These are phyloP conservation scores for Adelges cooleyi DNA, from an alignment of 1,140 invertebrate genomes.

Conservation along the genomic window DNA sequence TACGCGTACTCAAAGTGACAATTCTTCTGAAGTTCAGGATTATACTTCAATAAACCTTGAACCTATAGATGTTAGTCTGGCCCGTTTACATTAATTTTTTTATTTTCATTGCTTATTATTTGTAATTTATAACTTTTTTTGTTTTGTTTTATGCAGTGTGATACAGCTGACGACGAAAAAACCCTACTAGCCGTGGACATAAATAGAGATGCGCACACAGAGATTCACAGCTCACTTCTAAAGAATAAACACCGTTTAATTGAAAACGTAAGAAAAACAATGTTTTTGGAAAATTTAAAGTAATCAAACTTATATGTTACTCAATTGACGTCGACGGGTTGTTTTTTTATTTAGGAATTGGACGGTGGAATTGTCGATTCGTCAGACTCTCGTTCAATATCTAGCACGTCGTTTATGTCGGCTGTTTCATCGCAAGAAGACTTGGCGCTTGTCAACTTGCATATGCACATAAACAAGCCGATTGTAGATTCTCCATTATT, in stretches of 20 bases:
- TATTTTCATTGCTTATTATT: no score
- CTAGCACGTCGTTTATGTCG: constrained; percentile 55
- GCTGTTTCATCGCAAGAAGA: constrained; percentile 77
- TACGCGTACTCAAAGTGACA: background rate
- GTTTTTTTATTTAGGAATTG: background rate
- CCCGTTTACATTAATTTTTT: no score
- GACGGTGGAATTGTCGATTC: constrained; percentile 39
- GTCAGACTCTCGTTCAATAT: constrained; percentile 58
- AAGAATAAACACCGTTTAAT: constrained; percentile 12
- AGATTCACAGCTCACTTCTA: background rate
- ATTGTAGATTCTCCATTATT: constrained; percentile 85
- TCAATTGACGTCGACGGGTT: no score
- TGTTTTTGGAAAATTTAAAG: no score
- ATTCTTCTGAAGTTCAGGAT: background rate
- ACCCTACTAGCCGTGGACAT: constrained; percentile 18
- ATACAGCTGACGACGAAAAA: constrained; percentile 21
- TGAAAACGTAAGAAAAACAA: background rate
- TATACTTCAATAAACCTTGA: constrained; percentile 7
- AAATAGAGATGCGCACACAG: background rate
- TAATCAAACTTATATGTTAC: no score
- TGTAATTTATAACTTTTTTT: background rate
- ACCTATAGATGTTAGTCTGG: background rate
- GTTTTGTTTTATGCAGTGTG: background rate
- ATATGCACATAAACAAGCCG: constrained; percentile 88
- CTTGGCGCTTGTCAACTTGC: constrained; percentile 81